phyloP scores from a whole-genome alignment of 2,797 vertebrate species.

The Vespertilio murinus region DNA sequence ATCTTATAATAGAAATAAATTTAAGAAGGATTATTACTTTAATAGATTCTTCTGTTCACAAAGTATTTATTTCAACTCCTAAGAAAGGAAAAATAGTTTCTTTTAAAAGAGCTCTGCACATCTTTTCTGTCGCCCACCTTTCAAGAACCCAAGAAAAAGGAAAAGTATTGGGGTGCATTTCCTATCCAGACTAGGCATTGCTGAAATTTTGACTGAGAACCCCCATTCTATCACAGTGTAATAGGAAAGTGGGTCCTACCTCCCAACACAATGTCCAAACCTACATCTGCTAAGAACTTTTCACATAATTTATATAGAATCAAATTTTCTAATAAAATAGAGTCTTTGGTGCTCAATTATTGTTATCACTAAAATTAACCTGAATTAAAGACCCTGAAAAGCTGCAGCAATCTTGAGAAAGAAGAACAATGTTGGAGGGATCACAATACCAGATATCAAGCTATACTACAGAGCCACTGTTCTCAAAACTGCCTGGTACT shows the following conservation, averaged over 20 bases:
- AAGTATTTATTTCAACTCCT: not conserved
- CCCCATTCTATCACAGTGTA: not conserved
- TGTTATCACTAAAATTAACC: not conserved
- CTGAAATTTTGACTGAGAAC: not conserved
- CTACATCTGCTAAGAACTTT: not conserved
- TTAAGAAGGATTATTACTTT: not conserved
- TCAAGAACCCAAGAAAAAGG: not conserved
- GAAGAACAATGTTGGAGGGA: too few relatives aligned
- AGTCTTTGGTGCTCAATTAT: not conserved
- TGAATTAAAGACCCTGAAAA: too few relatives aligned
- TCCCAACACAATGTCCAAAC: not conserved
- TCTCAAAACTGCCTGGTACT: too few relatives aligned
- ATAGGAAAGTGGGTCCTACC: not conserved
- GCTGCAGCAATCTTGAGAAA: too few relatives aligned
- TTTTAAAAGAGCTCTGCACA: not conserved
- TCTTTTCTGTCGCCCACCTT: not conserved
- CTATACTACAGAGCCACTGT: too few relatives aligned
- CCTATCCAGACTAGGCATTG: not conserved
- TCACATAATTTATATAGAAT: not conserved
- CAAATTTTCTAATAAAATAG: not conserved
- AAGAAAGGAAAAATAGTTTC: not conserved
- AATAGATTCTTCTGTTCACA: not conserved
- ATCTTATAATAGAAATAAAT: not conserved
- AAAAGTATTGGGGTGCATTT: not conserved
- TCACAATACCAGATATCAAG: too few relatives aligned